Evolutionary conservation across 2,888 invertebrate genomes (phyloP), one percentile per base, ranked within the genome.

Genomic region (Choristoneura rosaceana): DNA sequence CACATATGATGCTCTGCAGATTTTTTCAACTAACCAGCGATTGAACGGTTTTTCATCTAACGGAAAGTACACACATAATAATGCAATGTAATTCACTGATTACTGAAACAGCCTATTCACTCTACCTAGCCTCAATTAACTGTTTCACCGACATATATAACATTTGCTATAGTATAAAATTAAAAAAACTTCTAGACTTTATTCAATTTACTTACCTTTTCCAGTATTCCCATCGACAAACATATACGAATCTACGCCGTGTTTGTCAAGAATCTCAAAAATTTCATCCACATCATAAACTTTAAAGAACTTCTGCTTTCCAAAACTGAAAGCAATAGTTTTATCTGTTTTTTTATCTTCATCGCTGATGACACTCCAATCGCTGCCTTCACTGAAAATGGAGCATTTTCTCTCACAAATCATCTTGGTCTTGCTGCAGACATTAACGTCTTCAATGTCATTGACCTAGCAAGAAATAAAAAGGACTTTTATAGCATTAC

Each of bases 141-240:
- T 7, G 38, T 38, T 3, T 38, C 5, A 38, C 0, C 1, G 4
- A 7, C 38, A 7, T 5, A 38, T 7, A 5, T 38, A 38, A 5
- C 38, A 7, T 38, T 38, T 38, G 38, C 38, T 38, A 38, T 1
- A 4, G 38, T 38, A 38, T 38, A 38, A 3, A 38, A 38, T 38
- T 4, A 5, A 1, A 10, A 12, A 43, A 43, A 10, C 10, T 41
- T 41, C 43, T 43, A 12, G 10, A 43, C 12, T 43, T 12, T 43
- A 14, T 50, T 12, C 17, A 34, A 77, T 78, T 17, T 59, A 55
- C 66, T 74, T 87, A 97, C 97, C 97, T 89, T 95, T 96, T 1
- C 96, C 96, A 5, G 96, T 96, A 81, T 96, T 96, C 1, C 96
- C 96, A 76, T 96, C 96, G 0, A 96, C 93, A 43, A 96, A 82